Evolutionary conservation across 2,113 vertebrate species (phyloP), one percentile per base, ranked within the genome.

Genomic region (Nannobrachium achirus): DNA sequence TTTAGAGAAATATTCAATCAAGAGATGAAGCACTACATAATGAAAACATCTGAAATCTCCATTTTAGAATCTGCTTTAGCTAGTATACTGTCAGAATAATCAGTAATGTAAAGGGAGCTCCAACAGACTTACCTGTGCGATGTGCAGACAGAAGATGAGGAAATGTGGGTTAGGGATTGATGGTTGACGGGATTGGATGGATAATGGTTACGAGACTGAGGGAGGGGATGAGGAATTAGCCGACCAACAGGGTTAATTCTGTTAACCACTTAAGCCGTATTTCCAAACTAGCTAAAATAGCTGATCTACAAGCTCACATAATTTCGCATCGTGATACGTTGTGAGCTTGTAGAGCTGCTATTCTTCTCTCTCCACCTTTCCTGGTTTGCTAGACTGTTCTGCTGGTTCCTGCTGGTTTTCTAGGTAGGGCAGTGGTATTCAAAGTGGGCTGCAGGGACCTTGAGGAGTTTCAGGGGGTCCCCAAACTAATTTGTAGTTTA

Each of bases 211-310:
- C 58, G 41, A 72, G 45, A n/a, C 56, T 55, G 33, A 83, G 88
- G 71, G 66, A 82, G 66, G 42, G 81, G 46, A 57, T 57, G 77
- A 73, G 73, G 77, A 82, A 78, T 87, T 78, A 70, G 76, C 59
- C 66, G 71, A 55, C 82, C 85, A 61, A 80, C 52, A 75, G 75
- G 79, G 85, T 87, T 94, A 93, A 93, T 80, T 89, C 84, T 83
- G 79, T 83, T 91, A 92, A 89, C 25, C 25, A 1, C 25, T 33
- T 33, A 33, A 33, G 25, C 25, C 25, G 3, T 33, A 33, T 33
- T 33, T 33, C 25, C 3, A 33, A 33, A 33, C 3, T 33, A 33
- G 25, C 1, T 33, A 33, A 33, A 33, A 33, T 33, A 33, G 86
- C 85, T 91, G 82, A 93, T 88, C 84, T 64, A 33, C 25, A 4